Evolutionary conservation across 2,113 vertebrate species (phyloP).

Genomic region (Genyomyrus donnyi): DNA sequence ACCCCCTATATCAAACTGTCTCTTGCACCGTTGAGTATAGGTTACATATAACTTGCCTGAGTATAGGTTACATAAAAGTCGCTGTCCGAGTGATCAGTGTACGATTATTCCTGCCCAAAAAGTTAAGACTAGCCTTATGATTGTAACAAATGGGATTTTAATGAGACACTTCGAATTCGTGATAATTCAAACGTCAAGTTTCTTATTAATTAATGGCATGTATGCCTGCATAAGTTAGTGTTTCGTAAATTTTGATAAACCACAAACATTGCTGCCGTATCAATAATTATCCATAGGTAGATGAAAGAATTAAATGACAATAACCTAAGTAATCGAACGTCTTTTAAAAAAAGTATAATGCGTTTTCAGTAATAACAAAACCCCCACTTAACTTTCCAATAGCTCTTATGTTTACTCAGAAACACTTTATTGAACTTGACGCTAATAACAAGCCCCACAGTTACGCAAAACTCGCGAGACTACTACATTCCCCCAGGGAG

Average conservation of each 20-base stretch:
- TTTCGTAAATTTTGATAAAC: not conserved
- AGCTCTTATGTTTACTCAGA: not conserved
- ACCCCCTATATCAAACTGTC: not conserved
- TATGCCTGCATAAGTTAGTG: not conserved
- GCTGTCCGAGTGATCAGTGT: not conserved
- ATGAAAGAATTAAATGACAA: not conserved
- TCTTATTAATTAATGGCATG: not conserved
- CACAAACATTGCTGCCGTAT: not conserved
- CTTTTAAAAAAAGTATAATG: not conserved
- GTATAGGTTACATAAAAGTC: not conserved
- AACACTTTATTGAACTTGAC: not conserved
- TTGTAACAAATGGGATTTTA: not conserved
- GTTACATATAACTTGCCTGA: not conserved
- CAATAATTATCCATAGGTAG: not conserved
- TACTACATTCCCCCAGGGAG: not conserved
- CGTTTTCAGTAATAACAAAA: not conserved
- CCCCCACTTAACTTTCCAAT: not conserved
- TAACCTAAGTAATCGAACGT: not conserved
- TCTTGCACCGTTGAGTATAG: not conserved
- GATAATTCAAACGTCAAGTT: not conserved
- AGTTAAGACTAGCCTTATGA: not conserved
- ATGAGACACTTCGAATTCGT: not conserved
- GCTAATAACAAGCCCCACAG: not conserved
- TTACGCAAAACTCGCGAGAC: not conserved
- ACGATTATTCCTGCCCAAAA: not conserved